These are phyloP conservation scores for Xenentodon cancila DNA, from an alignment of 2,797 vertebrate genomes.

Conservation along the genomic window DNA sequence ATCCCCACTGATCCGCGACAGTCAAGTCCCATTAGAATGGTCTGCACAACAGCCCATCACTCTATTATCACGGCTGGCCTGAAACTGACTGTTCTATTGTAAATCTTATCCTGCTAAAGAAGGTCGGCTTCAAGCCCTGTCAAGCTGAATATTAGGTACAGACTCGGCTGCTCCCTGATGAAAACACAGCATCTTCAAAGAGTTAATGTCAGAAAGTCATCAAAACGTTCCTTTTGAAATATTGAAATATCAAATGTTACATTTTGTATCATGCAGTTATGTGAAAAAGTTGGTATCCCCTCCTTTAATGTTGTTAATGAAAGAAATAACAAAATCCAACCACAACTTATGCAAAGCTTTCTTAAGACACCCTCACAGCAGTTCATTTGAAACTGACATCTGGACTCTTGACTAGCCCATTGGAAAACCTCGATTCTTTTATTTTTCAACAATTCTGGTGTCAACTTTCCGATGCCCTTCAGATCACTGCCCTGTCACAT, in stretches of 20 bases:
- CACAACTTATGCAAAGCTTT: too few relatives aligned
- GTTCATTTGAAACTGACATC: too few relatives aligned
- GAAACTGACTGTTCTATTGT: conserved; percentile 76
- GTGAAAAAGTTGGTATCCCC: neutral
- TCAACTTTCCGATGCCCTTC: too few relatives aligned
- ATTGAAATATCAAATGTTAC: neutral
- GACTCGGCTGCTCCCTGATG: conserved; percentile 48
- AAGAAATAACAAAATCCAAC: too few relatives aligned
- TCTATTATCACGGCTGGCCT: conserved; percentile 74
- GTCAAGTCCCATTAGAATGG: conserved; percentile 79
- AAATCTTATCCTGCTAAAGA: conserved; percentile 74
- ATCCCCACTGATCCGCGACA: conserved; percentile 79
- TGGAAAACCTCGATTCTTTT: too few relatives aligned
- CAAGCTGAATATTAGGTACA: conserved; percentile 68
- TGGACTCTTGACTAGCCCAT: too few relatives aligned
- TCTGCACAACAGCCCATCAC: conserved; percentile 77
- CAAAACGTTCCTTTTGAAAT: conserved; percentile 31
- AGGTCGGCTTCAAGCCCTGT: conserved; percentile 68
- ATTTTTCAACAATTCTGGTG: too few relatives aligned
- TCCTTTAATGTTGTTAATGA: too few relatives aligned
- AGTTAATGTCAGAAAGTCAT: conserved; percentile 55
- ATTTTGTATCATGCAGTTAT: neutral
- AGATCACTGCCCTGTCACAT: too few relatives aligned
- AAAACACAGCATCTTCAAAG: conserved; percentile 64
- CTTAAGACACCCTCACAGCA: too few relatives aligned